Evolutionary conservation across 2,113 vertebrate genomes (phyloP).

Genomic region (Gymnorhina tibicen): DNA sequence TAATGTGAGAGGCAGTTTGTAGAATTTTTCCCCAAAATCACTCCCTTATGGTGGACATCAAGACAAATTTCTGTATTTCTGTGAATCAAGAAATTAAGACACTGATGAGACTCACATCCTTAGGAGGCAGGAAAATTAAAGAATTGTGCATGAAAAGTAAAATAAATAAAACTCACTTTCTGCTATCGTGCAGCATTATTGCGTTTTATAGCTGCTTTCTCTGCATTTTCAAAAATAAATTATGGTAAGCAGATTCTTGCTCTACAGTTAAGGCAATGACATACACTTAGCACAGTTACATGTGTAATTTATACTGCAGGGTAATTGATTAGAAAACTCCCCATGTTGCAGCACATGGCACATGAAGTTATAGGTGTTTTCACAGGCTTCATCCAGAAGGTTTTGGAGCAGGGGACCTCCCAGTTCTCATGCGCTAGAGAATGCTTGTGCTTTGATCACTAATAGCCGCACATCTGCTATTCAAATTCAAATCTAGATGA

Average conservation of each 20-base stretch:
- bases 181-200: not conserved
- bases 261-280: not conserved
- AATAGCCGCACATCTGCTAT: not conserved
- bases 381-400: not conserved
- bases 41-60: not conserved
- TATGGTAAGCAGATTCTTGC: not conserved
- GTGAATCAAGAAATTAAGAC: not conserved
- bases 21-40: not conserved
- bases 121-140: not conserved
- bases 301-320: not conserved
- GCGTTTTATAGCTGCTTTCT: not conserved
- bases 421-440: not conserved
- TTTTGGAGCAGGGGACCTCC: not conserved
- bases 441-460: not conserved
- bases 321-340: not conserved
- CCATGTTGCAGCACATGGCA: not conserved
- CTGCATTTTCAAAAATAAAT: not conserved
- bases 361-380: not conserved
- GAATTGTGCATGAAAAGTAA: not conserved
- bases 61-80: not conserved
- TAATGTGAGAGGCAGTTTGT: not conserved
- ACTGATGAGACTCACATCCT: not conserved
- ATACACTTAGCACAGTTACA: not conserved
- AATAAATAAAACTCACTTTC: not conserved
- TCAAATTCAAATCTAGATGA: not conserved